phyloP scores from a whole-genome alignment of 2,888 invertebrate genomes.

The Campoplex nolae region DNA sequence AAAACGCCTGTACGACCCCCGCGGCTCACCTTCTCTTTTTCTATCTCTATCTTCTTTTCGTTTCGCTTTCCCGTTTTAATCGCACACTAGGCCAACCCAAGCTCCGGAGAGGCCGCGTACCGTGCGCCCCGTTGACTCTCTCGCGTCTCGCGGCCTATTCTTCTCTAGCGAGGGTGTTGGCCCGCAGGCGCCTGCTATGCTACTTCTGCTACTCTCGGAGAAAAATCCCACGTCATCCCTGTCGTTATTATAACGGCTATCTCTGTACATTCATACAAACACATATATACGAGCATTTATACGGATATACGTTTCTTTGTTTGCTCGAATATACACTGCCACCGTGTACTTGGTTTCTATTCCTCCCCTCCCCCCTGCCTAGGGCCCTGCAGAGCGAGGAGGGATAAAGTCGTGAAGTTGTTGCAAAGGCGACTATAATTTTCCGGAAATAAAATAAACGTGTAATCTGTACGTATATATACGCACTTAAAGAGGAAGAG shows the following conservation, averaged over 20 bases:
- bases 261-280: slow-evolving; percentile 4
- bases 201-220: slow-evolving; percentile 33
- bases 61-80: slow-evolving; percentile 8
- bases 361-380: slow-evolving; percentile 3
- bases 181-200: slow-evolving; percentile 78
- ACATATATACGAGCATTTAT: background rate
- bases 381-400: slow-evolving; percentile 36
- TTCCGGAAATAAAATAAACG: slow-evolving; percentile 9
- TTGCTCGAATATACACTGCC: slow-evolving; percentile 41
- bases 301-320: slow-evolving; percentile 47
- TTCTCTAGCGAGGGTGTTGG: slow-evolving; percentile 76
- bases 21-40: slow-evolving; percentile 49
- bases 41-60: slow-evolving; percentile 53
- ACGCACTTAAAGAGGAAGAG: background rate
- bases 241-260: slow-evolving; percentile 46
- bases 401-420: slow-evolving; percentile 50
- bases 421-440: slow-evolving; percentile 31
- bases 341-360: slow-evolving; percentile 39
- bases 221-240: slow-evolving; percentile 39
- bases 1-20: slow-evolving; percentile 70
- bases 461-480: background rate
- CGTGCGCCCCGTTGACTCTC: slow-evolving; percentile 54
- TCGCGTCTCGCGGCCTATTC: slow-evolving; percentile 73
- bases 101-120: slow-evolving; percentile 7
- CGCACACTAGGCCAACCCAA: slow-evolving; percentile 42